A percentile compares a stretch with the other conserved stretches of the same genome.
Conservation (phyloP, 1,140 invertebrate genomes). For the Hyphantria cunea region DNA sequence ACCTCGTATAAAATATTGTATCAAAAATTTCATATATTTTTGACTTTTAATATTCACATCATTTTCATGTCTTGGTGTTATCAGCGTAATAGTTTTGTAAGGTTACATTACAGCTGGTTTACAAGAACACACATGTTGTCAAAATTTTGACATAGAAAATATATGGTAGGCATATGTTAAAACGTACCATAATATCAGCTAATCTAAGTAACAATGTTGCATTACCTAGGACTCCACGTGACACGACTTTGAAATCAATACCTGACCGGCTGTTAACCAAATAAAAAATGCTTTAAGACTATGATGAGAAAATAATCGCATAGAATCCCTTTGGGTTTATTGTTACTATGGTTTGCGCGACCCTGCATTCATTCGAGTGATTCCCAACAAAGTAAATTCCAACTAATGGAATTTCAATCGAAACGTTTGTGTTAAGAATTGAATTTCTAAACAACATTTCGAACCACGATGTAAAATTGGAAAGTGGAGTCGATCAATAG, state of each 20-base stretch:
- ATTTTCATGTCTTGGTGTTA: conserved; percentile 7
- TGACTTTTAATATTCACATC: not conserved
- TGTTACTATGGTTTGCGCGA: conserved; percentile 44
- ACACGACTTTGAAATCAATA: conserved; percentile 6
- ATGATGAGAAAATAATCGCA: conserved; percentile 9
- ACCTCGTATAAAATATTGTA: not conserved
- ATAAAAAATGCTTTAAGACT: too few species aligned
- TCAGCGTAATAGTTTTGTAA: not conserved
- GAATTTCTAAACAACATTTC: conserved; percentile 25
- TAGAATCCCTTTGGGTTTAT: conserved; percentile 57
- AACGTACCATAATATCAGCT: conserved; percentile 33
- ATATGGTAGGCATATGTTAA: conserved; percentile 25
- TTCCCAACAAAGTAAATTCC: conserved; percentile 41
- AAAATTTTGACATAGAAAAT: conserved; percentile 26
- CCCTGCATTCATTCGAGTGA: conserved; percentile 67
- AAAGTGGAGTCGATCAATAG: conserved; percentile 36
- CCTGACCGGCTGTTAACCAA: too few species aligned
- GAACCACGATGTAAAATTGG: conserved; percentile 1
- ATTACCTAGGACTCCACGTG: conserved; percentile 48
- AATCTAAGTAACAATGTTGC: conserved; percentile 52
- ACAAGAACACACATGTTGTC: conserved; percentile 11
- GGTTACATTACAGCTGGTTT: conserved; percentile 10
- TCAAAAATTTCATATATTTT: not conserved
- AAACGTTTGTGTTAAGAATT: conserved; percentile 54
- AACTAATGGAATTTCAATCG: conserved; percentile 38